phyloP scores from a whole-genome alignment of 2,888 invertebrate species.

The Portevinia maculata region DNA sequence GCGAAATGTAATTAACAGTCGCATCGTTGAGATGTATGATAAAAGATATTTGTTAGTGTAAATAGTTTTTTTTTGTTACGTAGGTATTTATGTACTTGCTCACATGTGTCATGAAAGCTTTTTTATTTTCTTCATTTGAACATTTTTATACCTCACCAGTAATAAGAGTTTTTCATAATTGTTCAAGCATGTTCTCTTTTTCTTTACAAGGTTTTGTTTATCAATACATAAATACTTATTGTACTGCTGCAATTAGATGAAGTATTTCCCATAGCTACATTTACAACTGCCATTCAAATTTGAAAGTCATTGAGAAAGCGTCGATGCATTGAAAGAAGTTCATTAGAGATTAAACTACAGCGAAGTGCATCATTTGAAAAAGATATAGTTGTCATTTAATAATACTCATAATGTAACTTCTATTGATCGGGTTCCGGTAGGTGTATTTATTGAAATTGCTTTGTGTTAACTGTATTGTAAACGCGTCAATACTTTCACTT shows the following conservation, averaged over 20 bases:
- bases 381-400: slow-evolving; percentile 13
- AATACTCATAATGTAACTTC: neutral
- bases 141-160: neutral
- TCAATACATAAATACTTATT: slow-evolving; percentile 7
- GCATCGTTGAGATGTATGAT: slow-evolving; percentile 26
- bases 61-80: slow-evolving; percentile 11
- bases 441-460: neutral
- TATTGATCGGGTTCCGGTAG: neutral
- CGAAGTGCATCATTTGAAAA: slow-evolving; percentile 1
- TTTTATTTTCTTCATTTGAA: slow-evolving; percentile 7
- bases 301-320: slow-evolving; percentile 46
- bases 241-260: slow-evolving; percentile 9
- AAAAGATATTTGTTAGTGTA: slow-evolving; percentile 26
- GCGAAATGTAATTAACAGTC: slow-evolving; percentile 36
- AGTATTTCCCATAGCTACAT: slow-evolving; percentile 18
- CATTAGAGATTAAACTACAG: slow-evolving; percentile 8
- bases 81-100: neutral
- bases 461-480: neutral
- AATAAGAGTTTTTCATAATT: slow-evolving; percentile 19
- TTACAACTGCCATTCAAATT: slow-evolving; percentile 28
- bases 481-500: too few species aligned
- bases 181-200: slow-evolving; percentile 12
- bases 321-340: slow-evolving; percentile 24
- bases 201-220: slow-evolving; percentile 14
- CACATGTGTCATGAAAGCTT: slow-evolving; percentile 1